Percentiles rank a stretch among this genome's conserved stretches.
Conservation (phyloP, 2,113 vertebrate species). For the Ifrita kowaldi region DNA sequence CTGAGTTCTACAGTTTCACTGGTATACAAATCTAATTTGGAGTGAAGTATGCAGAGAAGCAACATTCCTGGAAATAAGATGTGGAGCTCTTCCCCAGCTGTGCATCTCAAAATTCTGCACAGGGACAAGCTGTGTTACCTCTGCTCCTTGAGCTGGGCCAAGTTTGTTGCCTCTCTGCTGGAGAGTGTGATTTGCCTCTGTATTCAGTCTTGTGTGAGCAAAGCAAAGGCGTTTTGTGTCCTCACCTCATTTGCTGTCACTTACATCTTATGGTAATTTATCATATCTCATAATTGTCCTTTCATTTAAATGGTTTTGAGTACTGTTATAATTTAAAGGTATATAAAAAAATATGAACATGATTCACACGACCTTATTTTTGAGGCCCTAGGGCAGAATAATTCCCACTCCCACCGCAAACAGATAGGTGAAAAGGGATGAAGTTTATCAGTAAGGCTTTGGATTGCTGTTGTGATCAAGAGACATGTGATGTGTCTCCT, state of each 20-base stretch:
- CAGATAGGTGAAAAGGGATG: neutral
- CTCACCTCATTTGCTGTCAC: neutral
- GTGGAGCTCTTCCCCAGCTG: neutral
- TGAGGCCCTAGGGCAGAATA: neutral
- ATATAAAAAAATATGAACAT: neutral
- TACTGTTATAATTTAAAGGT: neutral
- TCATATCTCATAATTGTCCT: neutral
- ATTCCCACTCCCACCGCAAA: neutral
- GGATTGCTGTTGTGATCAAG: neutral
- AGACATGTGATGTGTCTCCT: neutral
- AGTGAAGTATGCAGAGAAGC: neutral
- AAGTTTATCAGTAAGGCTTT: neutral
- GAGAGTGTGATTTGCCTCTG: neutral
- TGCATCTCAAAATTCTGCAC: neutral
- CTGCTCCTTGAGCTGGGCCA: neutral
- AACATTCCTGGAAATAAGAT: neutral
- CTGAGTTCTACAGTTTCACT: neutral
- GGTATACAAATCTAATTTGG: neutral
- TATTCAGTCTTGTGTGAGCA: neutral
- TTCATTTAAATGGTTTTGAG: neutral
- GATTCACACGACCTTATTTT: neutral
- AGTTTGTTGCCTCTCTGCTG: neutral
- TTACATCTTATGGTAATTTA: neutral
- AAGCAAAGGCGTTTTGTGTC: neutral
- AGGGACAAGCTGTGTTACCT: neutral